phyloP scores from a whole-genome alignment of 1,140 invertebrate species.

The Pachypeltis micranthus region DNA sequence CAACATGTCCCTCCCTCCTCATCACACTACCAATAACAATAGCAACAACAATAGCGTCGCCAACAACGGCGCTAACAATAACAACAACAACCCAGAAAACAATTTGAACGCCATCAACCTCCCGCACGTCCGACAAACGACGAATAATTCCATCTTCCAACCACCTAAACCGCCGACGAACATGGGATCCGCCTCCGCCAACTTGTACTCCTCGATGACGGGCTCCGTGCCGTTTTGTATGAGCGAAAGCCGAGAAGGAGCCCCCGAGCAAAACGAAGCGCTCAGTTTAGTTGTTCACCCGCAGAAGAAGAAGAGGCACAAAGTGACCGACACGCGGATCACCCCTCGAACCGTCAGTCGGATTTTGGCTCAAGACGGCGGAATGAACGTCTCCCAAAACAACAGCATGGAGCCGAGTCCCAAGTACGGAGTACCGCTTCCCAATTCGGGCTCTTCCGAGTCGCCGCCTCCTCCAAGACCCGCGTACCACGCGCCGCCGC shows the following conservation, averaged over 20 bases:
- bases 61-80: conserved; percentile 26
- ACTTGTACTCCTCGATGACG: conserved; percentile 42
- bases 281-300: conserved; percentile 84
- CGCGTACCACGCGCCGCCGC: conserved; percentile 57
- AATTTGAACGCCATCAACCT: conserved; percentile 49
- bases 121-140: conserved; percentile 53
- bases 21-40: conserved; percentile 30
- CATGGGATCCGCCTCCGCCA: conserved; percentile 47
- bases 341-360: conserved; percentile 81
- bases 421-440: conserved; percentile 37
- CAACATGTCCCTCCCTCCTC: conserved; percentile 17
- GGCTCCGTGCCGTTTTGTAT: conserved; percentile 55
- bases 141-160: conserved; percentile 60
- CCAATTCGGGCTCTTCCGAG: conserved; percentile 34
- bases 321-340: conserved; percentile 91
- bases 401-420: conserved; percentile 15
- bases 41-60: conserved; percentile 33
- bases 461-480: conserved; percentile 46
- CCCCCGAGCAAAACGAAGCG: conserved; percentile 84
- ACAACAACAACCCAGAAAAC: conserved; percentile 38
- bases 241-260: conserved; percentile 47
- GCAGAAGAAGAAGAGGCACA: conserved; percentile 93
- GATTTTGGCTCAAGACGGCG: conserved; percentile 67
- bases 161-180: conserved; percentile 58
- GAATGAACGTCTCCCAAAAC: conserved; percentile 45